phyloP scores from a whole-genome alignment of 1,140 invertebrate genomes.

The fruit fly (Drosophila melanogaster) region DNA sequence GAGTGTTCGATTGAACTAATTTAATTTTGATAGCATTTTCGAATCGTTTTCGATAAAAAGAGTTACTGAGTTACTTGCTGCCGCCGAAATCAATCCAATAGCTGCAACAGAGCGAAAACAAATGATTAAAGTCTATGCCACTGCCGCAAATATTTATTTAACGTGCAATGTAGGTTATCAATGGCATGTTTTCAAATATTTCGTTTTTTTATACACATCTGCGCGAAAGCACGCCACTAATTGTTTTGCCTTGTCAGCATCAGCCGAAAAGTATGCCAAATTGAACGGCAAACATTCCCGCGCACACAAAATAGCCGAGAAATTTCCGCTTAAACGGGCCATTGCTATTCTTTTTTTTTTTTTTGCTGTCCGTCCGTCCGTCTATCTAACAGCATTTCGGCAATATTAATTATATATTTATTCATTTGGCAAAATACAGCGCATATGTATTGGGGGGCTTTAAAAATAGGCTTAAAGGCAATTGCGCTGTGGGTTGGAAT shows the following conservation, averaged over 20 bases:
- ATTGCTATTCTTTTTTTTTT: neutral
- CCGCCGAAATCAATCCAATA: neutral
- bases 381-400: constrained; percentile 1
- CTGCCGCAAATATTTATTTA: constrained; percentile 40
- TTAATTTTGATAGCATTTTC: neutral
- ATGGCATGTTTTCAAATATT: constrained; percentile 1
- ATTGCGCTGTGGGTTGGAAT: constrained; percentile 9
- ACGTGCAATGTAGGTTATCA: neutral
- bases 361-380: neutral
- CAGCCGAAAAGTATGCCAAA: constrained; percentile 29
- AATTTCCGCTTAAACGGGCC: constrained; percentile 2
- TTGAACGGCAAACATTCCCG: constrained; percentile 1
- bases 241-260: constrained; percentile 7
- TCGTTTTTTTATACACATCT: neutral
- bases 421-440: neutral
- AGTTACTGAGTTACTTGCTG: neutral
- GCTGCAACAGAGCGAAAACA: neutral
- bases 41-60: neutral
- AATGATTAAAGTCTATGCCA: constrained; percentile 14
- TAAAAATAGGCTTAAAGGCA: constrained; percentile 19
- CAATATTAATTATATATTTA: constrained; percentile 19
- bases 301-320: neutral
- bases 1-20: neutral
- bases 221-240: constrained; percentile 14
- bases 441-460: constrained; percentile 21